These are phyloP conservation scores for Tachysurus fulvidraco DNA, from an alignment of 2,113 vertebrate genomes.

Conservation along the genomic window DNA sequence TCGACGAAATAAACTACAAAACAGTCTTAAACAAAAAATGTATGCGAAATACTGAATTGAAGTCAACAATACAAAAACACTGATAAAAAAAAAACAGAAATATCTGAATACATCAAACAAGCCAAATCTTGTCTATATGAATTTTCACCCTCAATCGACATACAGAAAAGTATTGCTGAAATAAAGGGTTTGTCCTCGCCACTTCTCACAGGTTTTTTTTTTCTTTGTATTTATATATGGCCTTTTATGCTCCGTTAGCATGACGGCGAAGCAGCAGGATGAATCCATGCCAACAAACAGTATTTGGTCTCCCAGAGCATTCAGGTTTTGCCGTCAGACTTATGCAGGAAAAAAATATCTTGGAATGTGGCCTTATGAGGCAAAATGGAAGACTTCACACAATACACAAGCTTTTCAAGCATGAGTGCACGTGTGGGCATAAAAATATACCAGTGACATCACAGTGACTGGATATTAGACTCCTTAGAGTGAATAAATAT, in stretches of 20 bases:
- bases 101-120: slow-evolving; percentile 30
- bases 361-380: slow-evolving; percentile 50
- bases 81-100: slow-evolving; percentile 23
- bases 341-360: slow-evolving; percentile 20
- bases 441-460: slow-evolving; percentile 2
- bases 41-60: slow-evolving; percentile 31
- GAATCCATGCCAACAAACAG: slow-evolving; percentile 69
- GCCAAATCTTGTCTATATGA: slow-evolving; percentile 35
- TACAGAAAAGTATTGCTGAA: slow-evolving; percentile 42
- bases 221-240: slow-evolving; percentile 54
- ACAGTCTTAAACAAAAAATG: slow-evolving; percentile 46
- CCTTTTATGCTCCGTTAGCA: slow-evolving; percentile 35
- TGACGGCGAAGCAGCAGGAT: slow-evolving; percentile 46
- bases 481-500: background rate
- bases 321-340: slow-evolving; percentile 31
- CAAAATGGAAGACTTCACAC: slow-evolving; percentile 45
- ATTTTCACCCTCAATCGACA: slow-evolving; percentile 27
- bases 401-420: background rate
- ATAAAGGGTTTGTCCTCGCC: slow-evolving; percentile 46
- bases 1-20: slow-evolving; percentile 67
- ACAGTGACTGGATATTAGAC: slow-evolving; percentile 16
- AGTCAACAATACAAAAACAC: slow-evolving; percentile 32
- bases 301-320: slow-evolving; percentile 71
- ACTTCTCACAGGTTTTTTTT: background rate
- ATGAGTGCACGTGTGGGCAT: background rate